Percentiles rank a stretch among this genome's conserved stretches.
These are phyloP conservation scores for Anastrepha ludens DNA, from an alignment of 1,140 invertebrate species.

Conservation along the genomic window DNA sequence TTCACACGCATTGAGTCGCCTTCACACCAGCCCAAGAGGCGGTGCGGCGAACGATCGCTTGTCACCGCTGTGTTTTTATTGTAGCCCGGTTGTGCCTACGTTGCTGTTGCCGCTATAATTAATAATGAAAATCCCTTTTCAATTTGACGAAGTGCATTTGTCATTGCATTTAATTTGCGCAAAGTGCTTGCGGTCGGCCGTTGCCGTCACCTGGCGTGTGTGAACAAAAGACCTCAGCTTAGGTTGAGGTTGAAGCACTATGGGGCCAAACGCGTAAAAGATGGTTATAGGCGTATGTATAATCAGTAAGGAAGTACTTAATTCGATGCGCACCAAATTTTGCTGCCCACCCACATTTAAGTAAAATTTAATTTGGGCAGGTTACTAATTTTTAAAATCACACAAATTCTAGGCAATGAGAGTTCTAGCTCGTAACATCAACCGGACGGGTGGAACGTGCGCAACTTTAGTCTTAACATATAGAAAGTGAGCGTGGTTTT, in stretches of 20 bases:
- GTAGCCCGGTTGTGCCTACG: neutral
- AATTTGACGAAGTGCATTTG: constrained; percentile 74
- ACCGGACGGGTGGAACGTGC: no score
- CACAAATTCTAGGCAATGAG: no score
- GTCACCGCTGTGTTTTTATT: constrained; percentile 1
- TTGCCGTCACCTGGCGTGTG: neutral
- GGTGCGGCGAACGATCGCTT: neutral
- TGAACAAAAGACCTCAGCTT: neutral
- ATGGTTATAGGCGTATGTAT: no score
- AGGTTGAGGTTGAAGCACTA: neutral
- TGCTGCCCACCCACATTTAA: no score
- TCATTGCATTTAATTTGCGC: constrained; percentile 73
- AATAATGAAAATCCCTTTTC: constrained; percentile 74
- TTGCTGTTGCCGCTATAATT: constrained; percentile 68
- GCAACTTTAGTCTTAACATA: no score
- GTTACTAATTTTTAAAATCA: no score
- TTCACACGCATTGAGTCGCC: neutral
- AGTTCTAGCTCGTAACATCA: no score
- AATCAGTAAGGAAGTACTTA: no score
- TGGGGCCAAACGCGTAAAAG: no score
- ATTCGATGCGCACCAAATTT: no score
- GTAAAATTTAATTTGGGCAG: no score
- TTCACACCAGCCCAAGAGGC: neutral
- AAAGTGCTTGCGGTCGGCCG: constrained; percentile 59
- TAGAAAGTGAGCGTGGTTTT: no score